These are phyloP conservation scores for Mechanitis messenoides DNA, from an alignment of 2,888 invertebrate species.

Conservation along the genomic window DNA sequence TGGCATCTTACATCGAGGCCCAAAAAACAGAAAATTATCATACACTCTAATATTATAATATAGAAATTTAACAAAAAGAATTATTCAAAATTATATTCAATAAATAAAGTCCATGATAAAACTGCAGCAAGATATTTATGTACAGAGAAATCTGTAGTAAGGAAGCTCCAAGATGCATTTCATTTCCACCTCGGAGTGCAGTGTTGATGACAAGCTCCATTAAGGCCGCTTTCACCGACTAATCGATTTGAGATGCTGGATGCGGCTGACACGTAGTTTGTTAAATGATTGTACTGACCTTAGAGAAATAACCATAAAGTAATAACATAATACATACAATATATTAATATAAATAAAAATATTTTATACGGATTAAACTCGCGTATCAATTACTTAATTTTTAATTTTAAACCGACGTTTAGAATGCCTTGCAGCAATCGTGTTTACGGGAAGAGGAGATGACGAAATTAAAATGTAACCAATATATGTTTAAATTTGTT, in stretches of 20 bases:
- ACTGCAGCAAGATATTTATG: not conserved
- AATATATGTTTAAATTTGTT: no score
- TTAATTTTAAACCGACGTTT: no score
- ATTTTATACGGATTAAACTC: no score
- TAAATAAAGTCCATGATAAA: not conserved
- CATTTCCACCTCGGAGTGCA: constrained; percentile 19
- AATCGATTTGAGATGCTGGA: constrained; percentile 15
- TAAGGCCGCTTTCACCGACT: constrained; percentile 18
- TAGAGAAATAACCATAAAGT: not conserved
- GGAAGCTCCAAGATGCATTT: constrained; percentile 13
- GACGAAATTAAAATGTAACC: no score
- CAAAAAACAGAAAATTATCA: no score
- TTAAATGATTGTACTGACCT: not conserved
- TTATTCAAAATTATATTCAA: not conserved
- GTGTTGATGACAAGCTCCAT: constrained; percentile 27
- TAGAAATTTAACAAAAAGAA: no score
- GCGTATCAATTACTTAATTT: no score
- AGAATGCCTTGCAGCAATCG: no score
- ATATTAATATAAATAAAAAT: not conserved
- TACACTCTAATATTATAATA: no score
- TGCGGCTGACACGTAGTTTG: not conserved
- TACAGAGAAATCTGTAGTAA: not conserved
- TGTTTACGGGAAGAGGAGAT: no score
- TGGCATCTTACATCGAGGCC: no score
- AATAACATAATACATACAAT: not conserved